Evolutionary conservation across 2,797 vertebrate genomes (phyloP).

Genomic region (Notolepis coatsorum): DNA sequence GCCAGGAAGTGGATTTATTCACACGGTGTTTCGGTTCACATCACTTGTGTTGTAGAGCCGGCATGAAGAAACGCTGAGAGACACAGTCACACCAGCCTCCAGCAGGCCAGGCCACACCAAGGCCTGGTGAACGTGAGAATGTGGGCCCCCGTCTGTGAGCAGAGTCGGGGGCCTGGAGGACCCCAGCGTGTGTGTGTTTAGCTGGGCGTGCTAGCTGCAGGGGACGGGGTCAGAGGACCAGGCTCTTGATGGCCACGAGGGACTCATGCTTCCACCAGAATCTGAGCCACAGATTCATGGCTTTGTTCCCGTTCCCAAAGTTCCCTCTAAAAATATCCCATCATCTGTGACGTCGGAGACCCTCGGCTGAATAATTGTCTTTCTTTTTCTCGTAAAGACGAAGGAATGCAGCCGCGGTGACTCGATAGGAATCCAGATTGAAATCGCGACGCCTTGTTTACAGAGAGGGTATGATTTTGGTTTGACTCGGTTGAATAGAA

Average conservation of each 20-base stretch:
- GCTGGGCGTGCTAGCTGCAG: background rate
- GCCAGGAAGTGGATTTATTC: too few species aligned
- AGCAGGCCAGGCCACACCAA: too few species aligned
- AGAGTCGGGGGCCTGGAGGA: conserved; percentile 9
- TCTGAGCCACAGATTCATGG: conserved; percentile 24
- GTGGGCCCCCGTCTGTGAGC: conserved; percentile 11
- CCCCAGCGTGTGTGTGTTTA: conserved; percentile 8
- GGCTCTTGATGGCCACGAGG: conserved; percentile 19
- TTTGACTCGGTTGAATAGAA: too few species aligned
- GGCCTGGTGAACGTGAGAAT: conserved; percentile 6
- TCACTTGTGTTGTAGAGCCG: too few species aligned
- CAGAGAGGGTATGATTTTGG: too few species aligned
- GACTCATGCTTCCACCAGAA: conserved; percentile 42
- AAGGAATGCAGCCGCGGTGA: conserved; percentile 16
- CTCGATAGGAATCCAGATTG: background rate
- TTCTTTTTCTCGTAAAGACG: conserved; percentile 6
- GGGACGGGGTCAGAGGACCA: conserved; percentile 2
- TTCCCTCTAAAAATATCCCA: conserved; percentile 53
- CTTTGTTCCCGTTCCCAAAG: conserved; percentile 46
- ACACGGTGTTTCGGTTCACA: too few species aligned
- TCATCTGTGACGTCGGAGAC: background rate
- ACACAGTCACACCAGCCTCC: too few species aligned
- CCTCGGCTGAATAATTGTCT: background rate
- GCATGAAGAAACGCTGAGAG: background rate
- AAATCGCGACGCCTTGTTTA: too few species aligned